Evolutionary conservation across 2,888 invertebrate species (phyloP), one percentile per base, ranked within the genome.

Genomic region (Drosophila anomelani): DNA sequence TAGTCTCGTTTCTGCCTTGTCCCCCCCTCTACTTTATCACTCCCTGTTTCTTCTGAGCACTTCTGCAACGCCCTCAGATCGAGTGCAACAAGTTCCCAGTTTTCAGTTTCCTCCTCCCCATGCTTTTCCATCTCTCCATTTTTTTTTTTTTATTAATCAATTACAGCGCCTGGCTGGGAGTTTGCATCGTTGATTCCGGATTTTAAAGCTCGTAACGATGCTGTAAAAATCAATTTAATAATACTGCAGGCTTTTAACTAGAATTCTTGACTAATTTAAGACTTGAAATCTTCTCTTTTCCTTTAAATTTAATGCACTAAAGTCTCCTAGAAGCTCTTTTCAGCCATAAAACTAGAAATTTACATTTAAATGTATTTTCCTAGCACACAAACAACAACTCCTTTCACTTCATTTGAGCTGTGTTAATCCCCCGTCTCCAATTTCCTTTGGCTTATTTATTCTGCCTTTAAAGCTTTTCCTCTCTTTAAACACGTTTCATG

Each of bases 11-110:
- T 44, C 44, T 49, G 47, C 46, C 46, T 29, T 12, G 12, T 7
- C 43, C 53, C 13, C 13, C 41, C 43, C 1, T 7, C 38, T 12
- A 8, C 47, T 20, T 20, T 20, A 20, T 20, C 20, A 20, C 20
- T 20, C 20, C 20, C 20, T 8, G 75, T 76, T 76, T 76, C 81
- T 73, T 71, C 80, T 32, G 32, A 85, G 76, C 36, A 36, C 26
- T 32, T 62, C 34, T 63, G 43, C 41, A 57, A 69, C 49, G 36
- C 51, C 43, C 41, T 49, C 26, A n/a, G 61, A 66, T 61, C 61
- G 61, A 61, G 61, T 61, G 61, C 60, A 61, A 64, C 64, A 64
- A 64, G 60, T 61, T 64, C 34, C 39, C 39, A 49, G 59, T 49
- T 17, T 5, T 23, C 23, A 23, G 1, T 23, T 23, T 23, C 23